Evolutionary conservation across 2,113 vertebrate genomes (phyloP).

Genomic region (Orthonyx spaldingii): DNA sequence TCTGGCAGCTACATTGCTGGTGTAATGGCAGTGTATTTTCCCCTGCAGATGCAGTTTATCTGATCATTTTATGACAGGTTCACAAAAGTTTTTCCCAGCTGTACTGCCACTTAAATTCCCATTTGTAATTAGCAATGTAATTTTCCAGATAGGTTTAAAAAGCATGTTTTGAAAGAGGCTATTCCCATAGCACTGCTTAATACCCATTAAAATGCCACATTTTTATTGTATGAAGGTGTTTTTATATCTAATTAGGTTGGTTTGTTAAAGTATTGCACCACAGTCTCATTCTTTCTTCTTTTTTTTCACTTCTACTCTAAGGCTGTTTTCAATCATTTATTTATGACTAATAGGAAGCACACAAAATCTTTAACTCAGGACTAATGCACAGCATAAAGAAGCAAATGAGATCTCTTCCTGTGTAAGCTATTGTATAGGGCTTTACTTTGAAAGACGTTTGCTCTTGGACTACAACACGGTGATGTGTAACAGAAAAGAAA

Average conservation of each 20-base stretch:
- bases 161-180: background rate
- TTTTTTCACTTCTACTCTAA: background rate
- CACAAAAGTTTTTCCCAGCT: constrained; percentile 7
- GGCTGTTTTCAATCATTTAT: background rate
- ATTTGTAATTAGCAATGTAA: constrained; percentile 9
- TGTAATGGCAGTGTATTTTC: background rate
- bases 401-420: background rate
- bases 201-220: background rate
- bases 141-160: constrained; percentile 13
- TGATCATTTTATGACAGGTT: constrained; percentile 11
- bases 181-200: constrained; percentile 1
- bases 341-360: background rate
- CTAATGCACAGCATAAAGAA: background rate
- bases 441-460: background rate
- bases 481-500: background rate
- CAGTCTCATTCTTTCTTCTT: background rate
- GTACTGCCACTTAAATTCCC: background rate
- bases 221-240: background rate
- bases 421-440: background rate
- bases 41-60: background rate
- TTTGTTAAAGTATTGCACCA: background rate
- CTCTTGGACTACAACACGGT: background rate
- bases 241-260: constrained; percentile 7
- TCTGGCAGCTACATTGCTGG: background rate
- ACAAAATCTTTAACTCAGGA: background rate